Evolutionary conservation across 1,140 invertebrate species (phyloP), one percentile per base, ranked within the genome.

Genomic region (Mylabris phalerata): DNA sequence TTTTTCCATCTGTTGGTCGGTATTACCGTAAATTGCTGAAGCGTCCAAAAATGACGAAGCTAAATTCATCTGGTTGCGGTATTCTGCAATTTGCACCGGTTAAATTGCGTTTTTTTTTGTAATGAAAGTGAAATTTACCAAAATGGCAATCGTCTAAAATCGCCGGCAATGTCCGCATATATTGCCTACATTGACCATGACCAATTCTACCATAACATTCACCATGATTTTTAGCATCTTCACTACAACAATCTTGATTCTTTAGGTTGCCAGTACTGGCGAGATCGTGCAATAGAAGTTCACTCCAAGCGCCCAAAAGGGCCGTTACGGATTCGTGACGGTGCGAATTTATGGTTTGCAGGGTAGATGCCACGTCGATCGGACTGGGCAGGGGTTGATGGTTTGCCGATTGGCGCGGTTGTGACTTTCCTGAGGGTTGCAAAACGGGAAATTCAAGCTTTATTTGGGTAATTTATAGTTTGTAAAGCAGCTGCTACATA

Each of bases 31-130:
- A 41, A 96, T 75, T 10, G 86, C 84, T 0, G 90, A 93, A 2
- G 83, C 93, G 68, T 96, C 93, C 7, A 96, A 77, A 70, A 91
- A 94, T 3, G 87, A 83, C 0, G 92, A 91, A 0, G 88, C 92
- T 60, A 90, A 80, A 74, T 95, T 95, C 83, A 93, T 90, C 71
- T 92, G 90, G 60, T 93, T 86, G 38, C 90, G 78, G 24, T 80
- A 75, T 50, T 86, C 82, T 85, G 72, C 4, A 32, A 32, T 32
- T 32, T 32, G 19, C 32, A 42, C 4, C 41, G 10, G 41, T 42
- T 42, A 42, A 7, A 5, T 32, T 32, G 4, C 32, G 32, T 0
- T 32, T 42, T 5, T n/a, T 9, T 42, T 5, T 42, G 11, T 10
- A 42, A 3, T n/a, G 3, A 42, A 11, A 9, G 5, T 27, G n/a